Base-by-base conservation (phyloP, 2,888 invertebrate species). In the Drosophila yooni region DNA sequence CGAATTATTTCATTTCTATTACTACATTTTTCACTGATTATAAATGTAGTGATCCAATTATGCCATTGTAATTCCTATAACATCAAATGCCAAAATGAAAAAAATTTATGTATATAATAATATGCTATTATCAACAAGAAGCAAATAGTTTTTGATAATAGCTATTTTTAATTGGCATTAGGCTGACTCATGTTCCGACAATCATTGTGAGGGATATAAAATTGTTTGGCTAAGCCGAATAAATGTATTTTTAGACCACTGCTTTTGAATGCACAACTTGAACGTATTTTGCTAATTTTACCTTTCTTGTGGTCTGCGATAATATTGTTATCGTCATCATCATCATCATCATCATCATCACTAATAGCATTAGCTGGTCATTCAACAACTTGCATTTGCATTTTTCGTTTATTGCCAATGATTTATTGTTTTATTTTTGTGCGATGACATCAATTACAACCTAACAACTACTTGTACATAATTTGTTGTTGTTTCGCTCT, bases 401-500 rank as follows among this genome's bases (percentile, higher is more conserved):
- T 51, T 57, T 60, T 46, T 31, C 40, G 65, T 68, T 27, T 53
- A n/a, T 56, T 61, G 46, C 2, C 57, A 52, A 53, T 78, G 78
- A 78, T 78, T 78, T 79, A 78, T 78, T 31, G 21, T 53, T 58
- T 65, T 15, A 6, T 21, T 60, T 60, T 38, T 36, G 15, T 66
- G 62, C 27, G 74, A 70, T 78, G 79, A 63, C 78, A 74, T 65
- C 70, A 70, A 74, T 53, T 64, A 50, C 33, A 65, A 60, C 29
- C 10, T 18, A 63, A 54, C 34, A 21, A 62, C 38, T 36, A 29
- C 15, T 56, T 27, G 58, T 51, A 11, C 38, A 38, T 58, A 58
- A 36, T 25, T 25, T 36, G 33, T 46, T 54, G 54, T 56, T 38
- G 18, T n/a, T n/a, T 38, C 2, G n/a, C 57, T 33, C 27, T 53